These are phyloP conservation scores for Romanogobio albipinnatus DNA, from an alignment of 2,113 vertebrate genomes.

Conservation along the genomic window DNA sequence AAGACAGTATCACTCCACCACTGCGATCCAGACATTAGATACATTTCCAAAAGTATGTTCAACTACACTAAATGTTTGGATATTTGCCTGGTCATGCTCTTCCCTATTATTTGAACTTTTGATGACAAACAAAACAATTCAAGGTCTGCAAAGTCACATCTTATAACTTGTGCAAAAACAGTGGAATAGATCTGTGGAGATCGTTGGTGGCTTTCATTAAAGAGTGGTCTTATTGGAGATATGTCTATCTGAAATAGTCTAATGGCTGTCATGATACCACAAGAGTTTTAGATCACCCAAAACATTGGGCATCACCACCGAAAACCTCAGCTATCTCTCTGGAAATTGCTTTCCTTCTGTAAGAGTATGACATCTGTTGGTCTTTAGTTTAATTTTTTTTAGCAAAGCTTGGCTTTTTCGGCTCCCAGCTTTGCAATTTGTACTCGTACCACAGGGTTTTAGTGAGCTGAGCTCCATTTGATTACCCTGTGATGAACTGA, in stretches of 20 bases:
- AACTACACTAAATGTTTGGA: neutral
- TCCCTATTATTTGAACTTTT: neutral
- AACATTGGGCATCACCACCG: neutral
- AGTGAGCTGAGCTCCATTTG: slow-evolving; percentile 43
- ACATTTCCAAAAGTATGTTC: neutral
- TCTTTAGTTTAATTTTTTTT: slow-evolving; percentile 56
- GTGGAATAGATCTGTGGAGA: slow-evolving; percentile 29
- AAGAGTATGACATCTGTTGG: slow-evolving; percentile 52
- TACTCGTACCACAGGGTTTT: slow-evolving; percentile 39
- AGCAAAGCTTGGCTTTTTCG: slow-evolving; percentile 44
- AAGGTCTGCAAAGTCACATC: neutral
- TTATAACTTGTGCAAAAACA: slow-evolving; percentile 19
- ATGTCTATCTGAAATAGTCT: slow-evolving; percentile 38
- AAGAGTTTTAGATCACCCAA: slow-evolving; percentile 28
- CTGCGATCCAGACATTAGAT: neutral
- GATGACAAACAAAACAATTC: neutral
- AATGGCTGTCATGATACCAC: neutral
- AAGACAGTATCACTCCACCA: neutral
- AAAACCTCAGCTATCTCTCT: slow-evolving; percentile 37
- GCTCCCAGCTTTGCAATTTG: slow-evolving; percentile 48
- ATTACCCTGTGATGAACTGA: slow-evolving; percentile 47
- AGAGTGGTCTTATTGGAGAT: slow-evolving; percentile 42
- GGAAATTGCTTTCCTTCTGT: slow-evolving; percentile 53
- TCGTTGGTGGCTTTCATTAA: slow-evolving; percentile 17
- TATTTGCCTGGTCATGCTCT: neutral